Percentiles rank a stretch among this genome's conserved stretches.
Conservation (phyloP, 1,140 invertebrate genomes). For the Heliconius melpomene region DNA sequence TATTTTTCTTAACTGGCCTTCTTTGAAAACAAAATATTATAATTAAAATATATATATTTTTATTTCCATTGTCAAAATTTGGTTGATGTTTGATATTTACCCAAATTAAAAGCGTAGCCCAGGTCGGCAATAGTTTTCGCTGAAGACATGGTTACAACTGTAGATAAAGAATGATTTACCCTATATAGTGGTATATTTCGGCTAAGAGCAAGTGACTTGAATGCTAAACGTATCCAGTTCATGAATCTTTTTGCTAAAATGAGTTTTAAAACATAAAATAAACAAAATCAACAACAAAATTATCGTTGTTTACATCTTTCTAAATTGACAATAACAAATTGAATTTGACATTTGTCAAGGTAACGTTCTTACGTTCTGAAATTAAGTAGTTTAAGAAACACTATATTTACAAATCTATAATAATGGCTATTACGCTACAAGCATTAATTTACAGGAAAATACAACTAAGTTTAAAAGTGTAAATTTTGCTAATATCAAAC, state of each 20-base stretch:
- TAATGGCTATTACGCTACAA: too few species aligned
- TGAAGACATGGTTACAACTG: slow-evolving; percentile 20
- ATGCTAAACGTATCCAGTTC: slow-evolving; percentile 12
- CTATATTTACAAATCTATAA: too few species aligned
- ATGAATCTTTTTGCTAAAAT: slow-evolving; percentile 17
- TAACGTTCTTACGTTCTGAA: background rate
- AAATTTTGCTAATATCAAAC: too few species aligned
- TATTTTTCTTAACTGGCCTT: slow-evolving; percentile 83
- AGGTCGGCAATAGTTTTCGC: slow-evolving; percentile 29
- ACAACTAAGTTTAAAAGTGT: too few species aligned
- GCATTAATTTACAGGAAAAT: too few species aligned
- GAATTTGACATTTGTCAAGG: background rate
- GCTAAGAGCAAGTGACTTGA: background rate
- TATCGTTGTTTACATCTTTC: background rate
- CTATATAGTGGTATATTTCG: background rate
- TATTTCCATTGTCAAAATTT: background rate
- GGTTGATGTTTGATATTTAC: slow-evolving; percentile 6
- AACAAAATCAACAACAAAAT: background rate
- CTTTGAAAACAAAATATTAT: slow-evolving; percentile 54
- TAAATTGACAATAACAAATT: background rate
- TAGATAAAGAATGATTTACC: background rate
- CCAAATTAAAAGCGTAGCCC: slow-evolving; percentile 36
- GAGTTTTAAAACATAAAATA: background rate
- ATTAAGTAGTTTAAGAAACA: background rate
- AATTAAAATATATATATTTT: background rate